These are phyloP conservation scores for Onychorhynchus coronatus DNA, from an alignment of 2,113 vertebrate genomes.

Conservation along the genomic window DNA sequence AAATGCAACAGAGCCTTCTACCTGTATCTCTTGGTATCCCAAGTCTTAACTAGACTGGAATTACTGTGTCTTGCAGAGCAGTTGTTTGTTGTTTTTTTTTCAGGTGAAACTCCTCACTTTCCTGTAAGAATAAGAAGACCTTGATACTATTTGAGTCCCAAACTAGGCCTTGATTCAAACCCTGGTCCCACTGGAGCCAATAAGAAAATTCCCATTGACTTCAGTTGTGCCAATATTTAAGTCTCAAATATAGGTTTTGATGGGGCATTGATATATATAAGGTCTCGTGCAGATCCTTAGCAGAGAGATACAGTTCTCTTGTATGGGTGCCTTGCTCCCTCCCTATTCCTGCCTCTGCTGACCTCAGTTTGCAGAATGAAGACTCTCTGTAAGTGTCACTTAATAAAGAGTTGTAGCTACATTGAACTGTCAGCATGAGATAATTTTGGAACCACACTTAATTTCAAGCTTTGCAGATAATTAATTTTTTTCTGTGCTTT, in stretches of 20 bases:
- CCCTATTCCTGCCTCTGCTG: neutral
- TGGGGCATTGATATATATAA: neutral
- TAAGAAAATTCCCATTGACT: neutral
- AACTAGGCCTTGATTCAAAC: neutral
- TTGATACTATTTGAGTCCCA: neutral
- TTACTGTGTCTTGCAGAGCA: neutral
- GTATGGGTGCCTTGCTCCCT: fast-evolving
- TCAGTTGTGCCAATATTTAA: neutral
- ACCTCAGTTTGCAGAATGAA: neutral
- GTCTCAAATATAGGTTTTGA: neutral
- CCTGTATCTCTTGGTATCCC: neutral
- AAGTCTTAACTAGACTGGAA: neutral
- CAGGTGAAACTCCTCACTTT: neutral
- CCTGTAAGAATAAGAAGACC: neutral
- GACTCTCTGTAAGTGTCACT: neutral
- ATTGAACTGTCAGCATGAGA: neutral
- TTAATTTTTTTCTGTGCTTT: neutral
- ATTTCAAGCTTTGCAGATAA: neutral
- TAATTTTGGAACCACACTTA: fast-evolving
- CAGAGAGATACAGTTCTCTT: neutral
- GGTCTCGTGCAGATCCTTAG: neutral
- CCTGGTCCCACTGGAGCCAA: neutral
- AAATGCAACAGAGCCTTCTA: neutral
- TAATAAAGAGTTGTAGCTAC: neutral
- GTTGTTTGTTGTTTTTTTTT: neutral